These are phyloP conservation scores for Eueides isabella DNA, from an alignment of 1,140 invertebrate genomes.

Conservation along the genomic window DNA sequence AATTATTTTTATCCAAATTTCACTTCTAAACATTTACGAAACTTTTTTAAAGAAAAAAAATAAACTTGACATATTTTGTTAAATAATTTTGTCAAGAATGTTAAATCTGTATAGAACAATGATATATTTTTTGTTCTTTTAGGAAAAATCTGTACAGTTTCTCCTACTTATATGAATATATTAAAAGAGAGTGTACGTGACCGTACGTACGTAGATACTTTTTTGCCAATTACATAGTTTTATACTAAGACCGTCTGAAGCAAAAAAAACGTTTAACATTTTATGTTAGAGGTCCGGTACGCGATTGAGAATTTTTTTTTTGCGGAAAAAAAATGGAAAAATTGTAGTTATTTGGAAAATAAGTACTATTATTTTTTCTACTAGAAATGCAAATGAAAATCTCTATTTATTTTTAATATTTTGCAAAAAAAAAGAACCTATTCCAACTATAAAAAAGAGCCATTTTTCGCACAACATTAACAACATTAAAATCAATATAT, in stretches of 20 bases:
- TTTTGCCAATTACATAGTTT: background rate
- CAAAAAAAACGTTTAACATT: background rate
- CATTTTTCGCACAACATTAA: background rate
- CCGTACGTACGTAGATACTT: background rate
- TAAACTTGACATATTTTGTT: too few relatives aligned
- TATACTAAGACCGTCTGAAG: slow-evolving; percentile 4
- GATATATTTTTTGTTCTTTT: too few relatives aligned
- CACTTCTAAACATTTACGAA: too few relatives aligned
- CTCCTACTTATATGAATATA: too few relatives aligned
- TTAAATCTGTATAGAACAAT: too few relatives aligned
- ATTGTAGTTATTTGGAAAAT: background rate
- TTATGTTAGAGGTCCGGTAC: slow-evolving; percentile 11
- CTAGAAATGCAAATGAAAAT: too few relatives aligned
- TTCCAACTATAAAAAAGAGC: background rate
- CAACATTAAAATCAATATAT: slow-evolving; percentile 1
- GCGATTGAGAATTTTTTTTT: slow-evolving; percentile 2
- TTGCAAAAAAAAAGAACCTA: background rate
- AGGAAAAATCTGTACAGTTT: too few relatives aligned
- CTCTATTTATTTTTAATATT: background rate
- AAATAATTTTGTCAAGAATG: too few relatives aligned
- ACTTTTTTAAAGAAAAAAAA: too few relatives aligned
- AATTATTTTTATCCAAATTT: too few relatives aligned
- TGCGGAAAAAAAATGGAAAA: background rate
- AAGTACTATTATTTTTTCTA: too few relatives aligned
- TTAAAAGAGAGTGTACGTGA: too few relatives aligned